Percentiles rank a stretch among this genome's conserved stretches.
phyloP scores from a whole-genome alignment of 2,113 vertebrate genomes.

The Neopipo cinnamomea region DNA sequence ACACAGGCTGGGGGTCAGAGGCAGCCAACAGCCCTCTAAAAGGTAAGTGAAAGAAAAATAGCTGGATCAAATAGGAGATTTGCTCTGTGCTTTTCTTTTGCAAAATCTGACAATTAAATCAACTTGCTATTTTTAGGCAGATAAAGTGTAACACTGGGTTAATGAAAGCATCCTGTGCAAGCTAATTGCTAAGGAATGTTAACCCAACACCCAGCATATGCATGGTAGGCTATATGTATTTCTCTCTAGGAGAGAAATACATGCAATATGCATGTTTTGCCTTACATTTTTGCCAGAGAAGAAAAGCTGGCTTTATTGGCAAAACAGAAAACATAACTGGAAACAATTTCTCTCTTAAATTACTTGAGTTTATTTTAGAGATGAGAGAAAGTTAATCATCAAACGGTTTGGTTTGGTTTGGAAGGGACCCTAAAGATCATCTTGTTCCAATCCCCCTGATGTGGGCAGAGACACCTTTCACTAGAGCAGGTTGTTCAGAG shows the following conservation, averaged over 20 bases:
- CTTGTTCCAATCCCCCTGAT: neutral
- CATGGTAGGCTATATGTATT: neutral
- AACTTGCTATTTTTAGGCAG: slow-evolving; percentile 6
- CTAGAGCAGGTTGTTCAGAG: neutral
- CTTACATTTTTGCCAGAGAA: neutral
- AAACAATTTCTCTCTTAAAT: neutral
- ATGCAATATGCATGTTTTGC: neutral
- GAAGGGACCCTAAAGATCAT: neutral
- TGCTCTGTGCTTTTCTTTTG: neutral
- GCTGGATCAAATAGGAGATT: neutral
- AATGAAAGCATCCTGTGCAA: neutral
- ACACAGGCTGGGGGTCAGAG: neutral
- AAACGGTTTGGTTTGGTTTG: neutral
- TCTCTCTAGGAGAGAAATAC: neutral
- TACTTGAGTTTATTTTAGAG: neutral
- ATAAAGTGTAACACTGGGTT: neutral
- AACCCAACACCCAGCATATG: neutral
- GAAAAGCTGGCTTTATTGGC: neutral
- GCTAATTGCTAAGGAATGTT: neutral
- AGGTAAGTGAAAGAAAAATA: neutral
- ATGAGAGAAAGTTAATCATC: neutral
- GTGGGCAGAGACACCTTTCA: neutral
- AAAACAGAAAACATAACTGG: neutral
- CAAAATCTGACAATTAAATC: neutral
- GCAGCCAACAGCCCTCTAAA: neutral